Conservation (phyloP, 2,797 vertebrate species). For the Dicrostonyx torquatus region DNA sequence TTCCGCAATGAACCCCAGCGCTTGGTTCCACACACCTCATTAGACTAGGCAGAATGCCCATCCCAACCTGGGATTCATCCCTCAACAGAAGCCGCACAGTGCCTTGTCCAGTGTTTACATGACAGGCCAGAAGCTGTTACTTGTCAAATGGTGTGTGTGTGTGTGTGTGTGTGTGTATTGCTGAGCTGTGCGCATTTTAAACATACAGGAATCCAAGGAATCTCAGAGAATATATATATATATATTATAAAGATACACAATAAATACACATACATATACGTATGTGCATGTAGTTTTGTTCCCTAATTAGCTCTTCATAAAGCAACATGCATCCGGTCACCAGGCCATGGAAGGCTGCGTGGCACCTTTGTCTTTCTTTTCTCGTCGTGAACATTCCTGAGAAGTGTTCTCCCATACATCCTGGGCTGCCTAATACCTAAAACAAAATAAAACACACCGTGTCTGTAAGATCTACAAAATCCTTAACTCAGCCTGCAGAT, state of each 20-base stretch:
- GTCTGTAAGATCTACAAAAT: neutral
- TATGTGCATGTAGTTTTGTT: neutral
- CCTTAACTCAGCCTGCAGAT: constrained; percentile 37
- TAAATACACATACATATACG: neutral
- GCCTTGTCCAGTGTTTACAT: neutral
- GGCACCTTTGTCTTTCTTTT: constrained; percentile 63
- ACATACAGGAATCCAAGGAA: neutral
- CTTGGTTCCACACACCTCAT: constrained; percentile 15
- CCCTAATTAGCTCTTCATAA: constrained; percentile 43
- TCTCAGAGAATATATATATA: neutral
- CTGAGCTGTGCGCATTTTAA: neutral
- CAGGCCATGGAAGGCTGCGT: neutral
- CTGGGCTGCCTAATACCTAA: constrained; percentile 39
- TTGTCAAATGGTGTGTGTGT: neutral
- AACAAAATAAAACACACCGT: constrained; percentile 56
- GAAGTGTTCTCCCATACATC: neutral
- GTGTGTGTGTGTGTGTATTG: neutral
- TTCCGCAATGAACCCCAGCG: neutral
- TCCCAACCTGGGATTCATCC: neutral
- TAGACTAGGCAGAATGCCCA: neutral
- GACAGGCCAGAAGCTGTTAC: neutral
- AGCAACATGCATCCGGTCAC: constrained; percentile 35
- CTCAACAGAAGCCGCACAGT: constrained; percentile 51
- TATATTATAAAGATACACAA: neutral
- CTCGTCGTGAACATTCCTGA: neutral